These are phyloP conservation scores for Cinclus cinclus DNA, from an alignment of 2,113 vertebrate species.

Conservation along the genomic window DNA sequence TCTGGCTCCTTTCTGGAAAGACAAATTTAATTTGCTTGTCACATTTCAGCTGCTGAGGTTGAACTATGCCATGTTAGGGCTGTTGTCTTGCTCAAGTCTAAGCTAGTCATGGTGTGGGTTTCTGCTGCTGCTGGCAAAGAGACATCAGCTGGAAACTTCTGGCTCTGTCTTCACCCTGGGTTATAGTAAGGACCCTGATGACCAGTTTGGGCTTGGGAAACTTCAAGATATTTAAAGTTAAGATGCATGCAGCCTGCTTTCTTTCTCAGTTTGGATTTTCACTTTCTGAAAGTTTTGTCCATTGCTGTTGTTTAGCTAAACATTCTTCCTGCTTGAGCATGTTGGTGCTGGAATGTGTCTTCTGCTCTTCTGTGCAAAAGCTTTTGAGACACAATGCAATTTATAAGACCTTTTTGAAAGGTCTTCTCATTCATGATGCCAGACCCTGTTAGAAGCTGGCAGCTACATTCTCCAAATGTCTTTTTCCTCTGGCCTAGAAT, in stretches of 20 bases:
- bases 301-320: neutral
- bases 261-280: neutral
- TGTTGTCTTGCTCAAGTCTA: neutral
- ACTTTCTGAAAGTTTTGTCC: neutral
- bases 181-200: neutral
- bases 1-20: neutral
- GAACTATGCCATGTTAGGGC: accelerated
- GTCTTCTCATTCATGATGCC: neutral
- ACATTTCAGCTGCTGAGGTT: neutral
- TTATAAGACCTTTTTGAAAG: neutral
- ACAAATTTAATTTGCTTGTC: neutral
- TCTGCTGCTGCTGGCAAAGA: neutral
- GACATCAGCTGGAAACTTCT: neutral
- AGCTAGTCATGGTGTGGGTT: neutral
- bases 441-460: conserved; percentile 3
- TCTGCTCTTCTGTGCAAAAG: neutral
- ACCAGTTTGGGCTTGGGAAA: neutral
- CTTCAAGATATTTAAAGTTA: neutral
- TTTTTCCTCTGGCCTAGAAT: conserved; percentile 23
- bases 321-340: neutral
- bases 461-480: neutral
- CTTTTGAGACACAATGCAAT: neutral
- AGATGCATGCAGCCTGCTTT: neutral
- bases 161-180: neutral
- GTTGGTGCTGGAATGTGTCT: neutral